Base-by-base conservation (phyloP, 2,797 vertebrate genomes). In the Tauraco hartlaubi region DNA sequence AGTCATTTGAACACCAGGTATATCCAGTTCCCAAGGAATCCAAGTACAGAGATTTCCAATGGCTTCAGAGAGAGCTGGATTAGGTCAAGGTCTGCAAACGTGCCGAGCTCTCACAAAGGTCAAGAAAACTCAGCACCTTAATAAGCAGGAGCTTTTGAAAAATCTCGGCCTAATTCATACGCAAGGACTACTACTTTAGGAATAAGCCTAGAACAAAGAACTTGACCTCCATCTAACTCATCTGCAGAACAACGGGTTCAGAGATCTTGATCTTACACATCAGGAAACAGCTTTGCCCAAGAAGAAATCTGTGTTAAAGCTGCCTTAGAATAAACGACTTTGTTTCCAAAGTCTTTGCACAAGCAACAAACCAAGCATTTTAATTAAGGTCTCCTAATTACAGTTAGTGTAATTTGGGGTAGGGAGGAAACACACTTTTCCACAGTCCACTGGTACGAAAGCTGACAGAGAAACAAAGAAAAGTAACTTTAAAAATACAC, bases 331-430 rank as follows among this genome's bases (percentile, higher is more conserved):
- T 76, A 94, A 89, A 64, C 79, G 13, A 91, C 56, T 90, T 83
- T 74, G 72, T 68, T 91, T 90, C 86, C 84, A 74, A 96, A 85
- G 68, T 91, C 64, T 83, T 73, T 82, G 39, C 26, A 67, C n/a
- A 85, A 91, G 31, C 56, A 94, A 89, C 2, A 0, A 92, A 94
- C 12, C 7, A 56, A 82, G 72, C 29, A 90, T 94, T 84, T 93
- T 92, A 95, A 91, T 95, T 88, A 84, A 81, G 55, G 55, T 29
- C 58, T 90, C 62, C 55, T 58, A 93, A 92, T 17, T 72, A 35
- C 44, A 69, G 19, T 68, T 9, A 64, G 12, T 26, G 16, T 68
- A 72, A 84, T 61, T 64, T 94, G 48, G 62, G 46, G 35, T 35
- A 61, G 51, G 37, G 90, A 92, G 37, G 26, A 92, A 94, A 80